These are phyloP conservation scores for Sinopyrophorus schimmeli DNA, from an alignment of 2,888 invertebrate genomes.

Conservation along the genomic window DNA sequence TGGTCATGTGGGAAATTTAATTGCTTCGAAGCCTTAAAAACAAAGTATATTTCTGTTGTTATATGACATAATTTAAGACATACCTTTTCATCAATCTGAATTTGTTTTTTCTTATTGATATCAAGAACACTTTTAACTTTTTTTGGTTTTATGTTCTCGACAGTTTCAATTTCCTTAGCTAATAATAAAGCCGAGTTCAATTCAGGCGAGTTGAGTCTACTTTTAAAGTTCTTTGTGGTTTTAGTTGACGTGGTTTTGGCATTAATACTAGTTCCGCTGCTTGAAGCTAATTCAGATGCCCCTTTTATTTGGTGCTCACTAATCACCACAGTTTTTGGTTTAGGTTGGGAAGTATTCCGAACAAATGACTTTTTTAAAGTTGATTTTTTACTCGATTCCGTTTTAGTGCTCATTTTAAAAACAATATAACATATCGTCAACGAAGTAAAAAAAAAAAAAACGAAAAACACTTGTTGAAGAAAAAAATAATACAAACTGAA, in stretches of 20 bases:
- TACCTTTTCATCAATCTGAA: conserved; percentile 29
- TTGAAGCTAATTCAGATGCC: background rate
- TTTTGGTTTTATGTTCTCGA: conserved; percentile 25
- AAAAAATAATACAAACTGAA: too few relatives aligned
- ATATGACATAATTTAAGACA: too few relatives aligned
- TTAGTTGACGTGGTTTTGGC: too few relatives aligned
- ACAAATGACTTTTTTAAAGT: conserved; percentile 24
- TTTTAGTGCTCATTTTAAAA: too few relatives aligned
- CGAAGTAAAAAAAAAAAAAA: too few relatives aligned
- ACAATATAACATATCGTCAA: too few relatives aligned
- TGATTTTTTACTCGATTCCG: conserved; percentile 4
- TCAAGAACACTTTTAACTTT: conserved; percentile 24
- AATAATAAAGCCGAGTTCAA: conserved; percentile 30
- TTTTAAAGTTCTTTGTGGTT: background rate
- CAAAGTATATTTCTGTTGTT: background rate
- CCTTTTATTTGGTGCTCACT: conserved; percentile 12
- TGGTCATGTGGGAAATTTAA: conserved; percentile 41
- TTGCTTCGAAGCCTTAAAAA: conserved; percentile 39
- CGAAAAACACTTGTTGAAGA: conserved; percentile 2
- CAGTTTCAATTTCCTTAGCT: conserved; percentile 23
- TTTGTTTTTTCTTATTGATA: conserved; percentile 24
- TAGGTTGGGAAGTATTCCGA: conserved; percentile 32
- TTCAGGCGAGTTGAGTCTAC: conserved; percentile 24
- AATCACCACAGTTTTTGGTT: conserved; percentile 28
- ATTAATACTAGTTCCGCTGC: background rate